Evolutionary conservation across 1,140 invertebrate genomes (phyloP), one percentile per base, ranked within the genome.

Genomic region (Magallana angulata): DNA sequence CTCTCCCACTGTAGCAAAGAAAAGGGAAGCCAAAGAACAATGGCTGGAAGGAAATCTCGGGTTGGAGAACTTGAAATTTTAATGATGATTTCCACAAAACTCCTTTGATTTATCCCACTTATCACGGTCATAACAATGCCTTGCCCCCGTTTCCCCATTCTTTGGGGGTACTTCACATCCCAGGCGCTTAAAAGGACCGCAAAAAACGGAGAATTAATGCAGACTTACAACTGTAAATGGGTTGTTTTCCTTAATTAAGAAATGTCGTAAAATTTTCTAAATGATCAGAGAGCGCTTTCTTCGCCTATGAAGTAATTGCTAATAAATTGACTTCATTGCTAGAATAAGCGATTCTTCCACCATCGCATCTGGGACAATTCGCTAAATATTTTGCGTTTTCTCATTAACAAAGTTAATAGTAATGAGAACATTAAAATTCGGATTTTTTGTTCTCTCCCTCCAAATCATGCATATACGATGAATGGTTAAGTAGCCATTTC

Each of bases 241-340:
- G 68, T 76, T 76, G 68, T 76, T 76, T 76, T 76, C 30, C 68
- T 76, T 76, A 24, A 76, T 76, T 30, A 76, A 36, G 68, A 76
- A 76, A 36, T 76, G 68, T 76, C 68, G 68, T 76, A 30, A 76
- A 76, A 30, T 76, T 76, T 76, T 30, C 68, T 30, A 76, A 62
- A 76, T 76, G 68, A 76, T 76, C 68, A 76, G 36, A 76, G 24
- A 30, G 14, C 24, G 18, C 7, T 76, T 76, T 76, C 24, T 76
- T 76, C 68, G 24, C 12, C 68, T 76, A 18, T 76, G 24, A 30
- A 76, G 68, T 76, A 76, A 76, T 76, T 76, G 24, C 68, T 76
- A 76, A 76, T 30, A 76, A 76, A 76, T 76, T 76, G 68, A 76
- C 68, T 76, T 76, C 24, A 30, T 24, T 30, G 24, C 6, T 8